phyloP scores from a whole-genome alignment of 2,888 invertebrate genomes.

The Tridacna crocea region DNA sequence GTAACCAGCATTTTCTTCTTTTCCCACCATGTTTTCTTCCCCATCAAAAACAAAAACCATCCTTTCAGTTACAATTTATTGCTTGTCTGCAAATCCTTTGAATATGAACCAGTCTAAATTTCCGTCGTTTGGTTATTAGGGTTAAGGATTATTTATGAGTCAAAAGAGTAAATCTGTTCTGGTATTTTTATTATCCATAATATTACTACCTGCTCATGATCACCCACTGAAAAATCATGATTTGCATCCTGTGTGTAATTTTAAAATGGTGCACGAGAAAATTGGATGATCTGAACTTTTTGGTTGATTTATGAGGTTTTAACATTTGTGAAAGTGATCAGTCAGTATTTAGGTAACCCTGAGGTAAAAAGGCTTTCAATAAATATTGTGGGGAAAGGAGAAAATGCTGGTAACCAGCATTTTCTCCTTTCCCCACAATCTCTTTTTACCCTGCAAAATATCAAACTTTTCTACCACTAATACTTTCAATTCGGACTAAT shows the following conservation, averaged over 20 bases:
- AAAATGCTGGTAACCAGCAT: not conserved
- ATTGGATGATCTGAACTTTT: too few species aligned
- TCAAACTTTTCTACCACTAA: too few species aligned
- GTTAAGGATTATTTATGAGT: not conserved
- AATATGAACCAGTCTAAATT: not conserved
- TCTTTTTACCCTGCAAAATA: not conserved
- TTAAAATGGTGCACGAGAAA: too few species aligned
- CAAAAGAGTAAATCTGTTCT: too few species aligned
- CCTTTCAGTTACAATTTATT: not conserved
- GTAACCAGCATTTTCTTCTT: not conserved
- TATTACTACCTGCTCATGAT: not conserved
- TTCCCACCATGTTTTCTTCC: not conserved
- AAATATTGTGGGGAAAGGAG: conserved; percentile 1
- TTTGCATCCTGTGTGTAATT: not conserved
- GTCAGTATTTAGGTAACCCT: too few species aligned
- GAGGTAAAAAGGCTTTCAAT: not conserved
- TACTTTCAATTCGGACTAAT: too few species aligned
- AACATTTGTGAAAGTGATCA: too few species aligned
- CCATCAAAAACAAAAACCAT: not conserved
- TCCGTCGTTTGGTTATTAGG: not conserved
- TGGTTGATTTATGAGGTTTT: too few species aligned
- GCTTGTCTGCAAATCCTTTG: not conserved
- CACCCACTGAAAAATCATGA: not conserved
- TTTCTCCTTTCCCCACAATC: not conserved
- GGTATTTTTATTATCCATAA: not conserved